Percentiles rank a stretch among this genome's conserved stretches.
Conservation (phyloP, 2,888 invertebrate genomes). For the Synanthedon formicaeformis region DNA sequence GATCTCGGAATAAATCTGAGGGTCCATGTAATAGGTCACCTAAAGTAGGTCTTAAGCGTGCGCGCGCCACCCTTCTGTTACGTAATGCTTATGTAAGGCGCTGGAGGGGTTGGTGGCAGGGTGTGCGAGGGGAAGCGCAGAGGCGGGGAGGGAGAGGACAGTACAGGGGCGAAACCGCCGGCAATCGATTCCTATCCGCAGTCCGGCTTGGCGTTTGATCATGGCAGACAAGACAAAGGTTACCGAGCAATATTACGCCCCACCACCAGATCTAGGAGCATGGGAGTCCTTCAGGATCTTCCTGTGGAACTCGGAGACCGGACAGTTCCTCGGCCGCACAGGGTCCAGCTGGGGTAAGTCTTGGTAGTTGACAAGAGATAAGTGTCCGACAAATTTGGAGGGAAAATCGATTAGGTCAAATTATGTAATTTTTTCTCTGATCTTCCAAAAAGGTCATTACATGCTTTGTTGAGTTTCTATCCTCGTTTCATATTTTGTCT, state of each 20-base stretch:
- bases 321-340: slow-evolving; percentile 91
- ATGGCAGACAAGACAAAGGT: slow-evolving; percentile 84
- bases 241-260: slow-evolving; percentile 80
- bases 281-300: slow-evolving; percentile 89
- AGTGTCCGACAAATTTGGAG: slow-evolving; percentile 25
- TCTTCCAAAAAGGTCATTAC: no score
- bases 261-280: slow-evolving; percentile 84
- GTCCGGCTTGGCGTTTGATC: slow-evolving; percentile 54
- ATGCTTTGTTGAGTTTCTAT: no score
- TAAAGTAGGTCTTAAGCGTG: slow-evolving; percentile 37
- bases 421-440: no score
- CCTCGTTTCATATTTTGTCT: no score
- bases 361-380: slow-evolving; percentile 1
- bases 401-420: slow-evolving; percentile 24
- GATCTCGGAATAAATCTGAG: slow-evolving; percentile 1
- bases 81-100: slow-evolving; percentile 62
- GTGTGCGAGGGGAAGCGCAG: slow-evolving; percentile 21
- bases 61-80: slow-evolving; percentile 57
- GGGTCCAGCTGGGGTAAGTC: slow-evolving; percentile 95
- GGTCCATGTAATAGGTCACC: slow-evolving; percentile 19
- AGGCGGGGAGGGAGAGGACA: slow-evolving; percentile 12
- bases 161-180: slow-evolving; percentile 42
- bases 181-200: slow-evolving; percentile 61
- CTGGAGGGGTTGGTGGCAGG: slow-evolving; percentile 3
- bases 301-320: slow-evolving; percentile 92